Evolutionary conservation across 2,888 invertebrate genomes (phyloP), one percentile per base, ranked within the genome.

Genomic region (Coelopa pilipes): DNA sequence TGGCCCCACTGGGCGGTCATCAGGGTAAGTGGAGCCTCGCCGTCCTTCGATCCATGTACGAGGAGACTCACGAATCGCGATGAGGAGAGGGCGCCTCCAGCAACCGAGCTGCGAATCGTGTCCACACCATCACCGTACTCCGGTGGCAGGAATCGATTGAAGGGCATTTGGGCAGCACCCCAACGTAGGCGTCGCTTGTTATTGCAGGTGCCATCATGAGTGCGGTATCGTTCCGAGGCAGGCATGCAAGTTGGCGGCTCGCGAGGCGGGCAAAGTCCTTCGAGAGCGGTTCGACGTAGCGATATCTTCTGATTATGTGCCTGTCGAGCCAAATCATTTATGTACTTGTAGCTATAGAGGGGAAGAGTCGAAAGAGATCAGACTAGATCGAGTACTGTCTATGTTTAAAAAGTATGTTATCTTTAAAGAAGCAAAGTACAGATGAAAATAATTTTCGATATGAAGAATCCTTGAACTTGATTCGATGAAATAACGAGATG

Each of bases 1-100:
- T 97, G 96, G 0, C 96, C 96, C 94, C 96, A 96, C 84, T 96
- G 96, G 91, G 95, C 96, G 75, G 95, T 90, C 90, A 94, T 92
- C 78, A 94, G 92, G 0, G 94, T 94, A 11, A 95, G 89, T 0
- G 90, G 89, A 9, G 92, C 90, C 78, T 93, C 93, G 0, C 89
- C 89, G 80, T 92, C 91, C 77, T 89, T 89, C n/a, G 90, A 89
- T 21, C 90, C 88, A 83, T 94, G 93, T 67, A 94, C 90, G 2
- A 89, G 82, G 12, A 92, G 89, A 83, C 95, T 94, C 78, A 96
- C 91, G 75, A 91, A 90, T 46, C 96, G 88, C 0, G 96, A 91
- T 66, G 94, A 95, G 1, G 96, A 95, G 1, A 96, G 89, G 0
- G 88, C 86, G 72, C 88, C 87, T 17, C 92, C 92, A 75, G 90